A percentile compares a stretch with the other conserved stretches of the same genome.
Evolutionary conservation across 2,888 invertebrate genomes (phyloP).

Genomic region (Synergus gifuensis): DNA sequence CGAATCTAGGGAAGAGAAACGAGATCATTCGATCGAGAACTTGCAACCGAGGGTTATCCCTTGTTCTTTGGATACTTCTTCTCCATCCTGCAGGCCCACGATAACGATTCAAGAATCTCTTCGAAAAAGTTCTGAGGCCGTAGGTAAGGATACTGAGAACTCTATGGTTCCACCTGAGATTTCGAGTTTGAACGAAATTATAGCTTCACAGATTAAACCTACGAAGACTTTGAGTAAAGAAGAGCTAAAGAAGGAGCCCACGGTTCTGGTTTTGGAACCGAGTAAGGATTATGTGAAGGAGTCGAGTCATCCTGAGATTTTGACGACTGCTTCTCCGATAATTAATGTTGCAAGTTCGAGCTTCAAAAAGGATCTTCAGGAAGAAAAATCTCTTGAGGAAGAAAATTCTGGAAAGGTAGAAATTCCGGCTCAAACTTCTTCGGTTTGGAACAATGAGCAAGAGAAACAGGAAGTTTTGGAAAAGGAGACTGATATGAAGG

Average conservation of each 20-base stretch:
- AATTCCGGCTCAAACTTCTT: slow-evolving; percentile 24
- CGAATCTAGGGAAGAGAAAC: slow-evolving; percentile 6
- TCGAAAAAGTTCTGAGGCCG: slow-evolving; percentile 13
- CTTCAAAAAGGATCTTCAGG: slow-evolving; percentile 51
- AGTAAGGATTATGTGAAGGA: slow-evolving; percentile 63
- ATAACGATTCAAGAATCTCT: neutral
- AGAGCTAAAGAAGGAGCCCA: slow-evolving; percentile 61
- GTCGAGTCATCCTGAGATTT: slow-evolving; percentile 59
- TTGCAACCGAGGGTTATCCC: neutral
- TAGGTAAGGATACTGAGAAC: slow-evolving; percentile 26
- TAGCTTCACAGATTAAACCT: slow-evolving; percentile 68
- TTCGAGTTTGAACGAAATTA: slow-evolving; percentile 67
- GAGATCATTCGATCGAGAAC: slow-evolving; percentile 14
- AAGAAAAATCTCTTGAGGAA: slow-evolving; percentile 56
- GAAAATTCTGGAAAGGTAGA: slow-evolving; percentile 41
- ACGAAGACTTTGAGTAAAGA: slow-evolving; percentile 67
- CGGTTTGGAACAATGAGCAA: slow-evolving; percentile 37
- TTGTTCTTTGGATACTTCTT: slow-evolving; percentile 13
- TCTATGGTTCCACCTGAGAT: slow-evolving; percentile 7
- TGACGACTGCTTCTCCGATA: slow-evolving; percentile 59
- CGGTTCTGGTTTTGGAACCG: slow-evolving; percentile 63
- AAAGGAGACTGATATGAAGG: slow-evolving; percentile 43
- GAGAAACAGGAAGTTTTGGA: slow-evolving; percentile 42
- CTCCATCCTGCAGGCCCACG: neutral
- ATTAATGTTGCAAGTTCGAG: slow-evolving; percentile 55